phyloP scores from a whole-genome alignment of 2,113 vertebrate species.

The Corythoichthys haematopterus region DNA sequence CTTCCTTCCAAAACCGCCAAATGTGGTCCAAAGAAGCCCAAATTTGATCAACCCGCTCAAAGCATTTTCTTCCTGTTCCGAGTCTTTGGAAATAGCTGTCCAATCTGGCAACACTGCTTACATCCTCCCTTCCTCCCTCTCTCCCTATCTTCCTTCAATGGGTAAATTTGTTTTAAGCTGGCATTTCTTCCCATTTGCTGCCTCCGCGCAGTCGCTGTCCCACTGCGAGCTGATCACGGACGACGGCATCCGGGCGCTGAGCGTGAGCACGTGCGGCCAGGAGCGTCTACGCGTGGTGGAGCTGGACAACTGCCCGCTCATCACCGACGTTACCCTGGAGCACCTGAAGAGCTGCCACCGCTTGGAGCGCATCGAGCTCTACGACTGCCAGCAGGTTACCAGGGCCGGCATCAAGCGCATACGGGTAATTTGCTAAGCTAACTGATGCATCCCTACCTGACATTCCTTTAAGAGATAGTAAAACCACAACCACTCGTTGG shows the following conservation, averaged over 20 bases:
- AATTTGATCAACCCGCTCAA: too few species aligned
- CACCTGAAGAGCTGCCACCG: constrained; percentile 87
- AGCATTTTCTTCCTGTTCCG: too few species aligned
- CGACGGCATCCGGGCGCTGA: constrained; percentile 86
- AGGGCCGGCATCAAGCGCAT: constrained; percentile 88
- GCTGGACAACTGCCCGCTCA: constrained; percentile 88
- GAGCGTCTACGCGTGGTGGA: constrained; percentile 85
- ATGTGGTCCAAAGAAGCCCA: too few species aligned
- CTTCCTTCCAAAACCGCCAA: too few species aligned
- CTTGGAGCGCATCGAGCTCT: constrained; percentile 87
- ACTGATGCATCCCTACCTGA: not conserved
- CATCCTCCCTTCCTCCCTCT: constrained; percentile 17
- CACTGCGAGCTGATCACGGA: constrained; percentile 92
- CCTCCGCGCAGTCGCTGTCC: constrained; percentile 80
- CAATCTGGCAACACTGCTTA: too few species aligned
- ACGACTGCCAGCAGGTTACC: constrained; percentile 90
- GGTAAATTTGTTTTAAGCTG: not conserved
- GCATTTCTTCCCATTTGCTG: not conserved
- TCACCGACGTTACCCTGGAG: constrained; percentile 84
- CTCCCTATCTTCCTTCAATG: too few species aligned
- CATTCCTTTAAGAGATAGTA: too few species aligned
- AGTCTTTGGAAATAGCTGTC: too few species aligned
- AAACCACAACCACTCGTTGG: too few species aligned
- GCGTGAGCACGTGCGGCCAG: constrained; percentile 84
- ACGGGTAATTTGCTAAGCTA: constrained; percentile 72